Conservation (phyloP, 2,113 vertebrate species). For the Podocnemis expansa region DNA sequence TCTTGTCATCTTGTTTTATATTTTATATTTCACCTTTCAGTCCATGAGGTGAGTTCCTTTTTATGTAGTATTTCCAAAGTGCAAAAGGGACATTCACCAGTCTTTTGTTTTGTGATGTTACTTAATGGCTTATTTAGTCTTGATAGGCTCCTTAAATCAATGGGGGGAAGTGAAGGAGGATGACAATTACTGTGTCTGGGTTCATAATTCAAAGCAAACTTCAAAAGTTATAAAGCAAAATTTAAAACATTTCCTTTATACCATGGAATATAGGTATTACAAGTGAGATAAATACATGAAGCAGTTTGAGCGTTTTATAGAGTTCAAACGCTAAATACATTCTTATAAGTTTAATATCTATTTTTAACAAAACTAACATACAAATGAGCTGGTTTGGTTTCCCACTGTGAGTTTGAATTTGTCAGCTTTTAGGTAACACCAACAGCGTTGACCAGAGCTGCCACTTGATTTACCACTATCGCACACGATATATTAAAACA, state of each 20-base stretch:
- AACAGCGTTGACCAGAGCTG: neutral
- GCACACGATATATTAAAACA: neutral
- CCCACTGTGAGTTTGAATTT: neutral
- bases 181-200: neutral
- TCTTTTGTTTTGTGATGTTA: neutral
- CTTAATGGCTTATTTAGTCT: neutral
- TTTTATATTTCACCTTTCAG: neutral
- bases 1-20: neutral
- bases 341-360: neutral
- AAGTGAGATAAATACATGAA: neutral
- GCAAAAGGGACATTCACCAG: neutral
- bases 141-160: neutral
- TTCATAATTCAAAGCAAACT: neutral
- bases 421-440: neutral
- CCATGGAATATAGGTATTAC: neutral
- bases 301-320: neutral
- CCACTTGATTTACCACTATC: neutral
- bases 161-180: too few relatives aligned
- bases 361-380: neutral
- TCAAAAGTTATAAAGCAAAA: neutral
- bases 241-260: neutral
- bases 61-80: neutral
- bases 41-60: neutral
- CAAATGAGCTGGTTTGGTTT: neutral
- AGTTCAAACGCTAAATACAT: neutral